Base-by-base conservation (phyloP, 2,113 vertebrate genomes). In the Apteryx mantelli region DNA sequence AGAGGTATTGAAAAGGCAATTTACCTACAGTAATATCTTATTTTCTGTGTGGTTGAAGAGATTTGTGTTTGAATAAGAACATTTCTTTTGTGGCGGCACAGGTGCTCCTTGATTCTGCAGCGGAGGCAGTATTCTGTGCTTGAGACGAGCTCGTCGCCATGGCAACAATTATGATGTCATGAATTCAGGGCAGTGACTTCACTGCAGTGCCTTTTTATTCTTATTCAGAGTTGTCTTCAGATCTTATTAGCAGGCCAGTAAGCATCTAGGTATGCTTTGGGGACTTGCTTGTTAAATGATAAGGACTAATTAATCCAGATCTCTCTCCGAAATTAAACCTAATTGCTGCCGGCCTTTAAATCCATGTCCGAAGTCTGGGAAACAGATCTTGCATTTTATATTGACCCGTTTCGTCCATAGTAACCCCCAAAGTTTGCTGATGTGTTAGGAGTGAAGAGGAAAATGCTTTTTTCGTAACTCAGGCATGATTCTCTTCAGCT, bases 81-180 rank as follows among this genome's bases (percentile, higher is more conserved):
- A 55, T 88, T 93, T 95, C 89, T 95, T 96, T 96, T 92, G 87
- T 96, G 94, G 91, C 63, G 64, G 93, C 88, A 78, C 65, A 65
- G 88, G 93, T 97, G 58, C 89, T 92, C 38, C 79, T 70, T 70
- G 94, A 30, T 95, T 96, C 96, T 95, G 93, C 95, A 75, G 95
- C 25, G 55, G 80, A 95, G 94, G 88, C 91, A 81, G 64, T 82
- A 64, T 88, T 93, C 75, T 88, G 76, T 91, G 91, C 95, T 91
- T 89, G 89, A 86, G 93, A 95, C 75, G 77, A 63, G 87, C 91
- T 38, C 91, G 95, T 97, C 94, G 93, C 95, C 76, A 46, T 68
- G 93, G 71, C 88, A 95, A 97, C 95, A 95, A 89, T 96, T 95
- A 95, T 97, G 97, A 97, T 97, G 97, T 97, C 97, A 97, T 91